These are phyloP conservation scores for Hydractinia symbiolongicarpus DNA, from an alignment of 30 jellyfish, hydroid and myxozoan species.

Conservation along the genomic window DNA sequence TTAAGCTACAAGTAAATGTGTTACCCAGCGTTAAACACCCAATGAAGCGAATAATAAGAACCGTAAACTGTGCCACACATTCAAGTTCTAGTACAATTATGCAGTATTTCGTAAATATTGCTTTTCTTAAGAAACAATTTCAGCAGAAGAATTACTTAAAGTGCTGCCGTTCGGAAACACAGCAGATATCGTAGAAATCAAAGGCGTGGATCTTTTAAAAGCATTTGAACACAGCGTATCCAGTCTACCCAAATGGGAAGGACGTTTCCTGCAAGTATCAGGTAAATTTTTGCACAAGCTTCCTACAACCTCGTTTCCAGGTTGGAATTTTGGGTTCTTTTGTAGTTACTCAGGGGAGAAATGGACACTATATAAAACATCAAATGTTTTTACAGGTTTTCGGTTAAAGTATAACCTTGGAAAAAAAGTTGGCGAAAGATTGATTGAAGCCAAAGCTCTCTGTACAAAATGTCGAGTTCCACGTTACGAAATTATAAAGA, in stretches of 20 bases:
- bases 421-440: constrained; percentile 35
- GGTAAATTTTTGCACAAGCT: constrained; percentile 22
- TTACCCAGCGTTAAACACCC: no score
- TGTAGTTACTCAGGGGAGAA: neutral
- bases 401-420: constrained; percentile 29
- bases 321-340: neutral
- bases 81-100: neutral
- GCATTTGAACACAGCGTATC: constrained; percentile 68
- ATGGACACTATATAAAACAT: no score
- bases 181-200: constrained; percentile 78
- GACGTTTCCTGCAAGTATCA: constrained; percentile 74
- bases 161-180: constrained; percentile 87
- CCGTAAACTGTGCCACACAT: no score
- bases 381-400: constrained; percentile 25
- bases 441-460: constrained; percentile 31
- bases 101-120: neutral
- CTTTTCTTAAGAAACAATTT: neutral
- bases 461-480: constrained; percentile 63
- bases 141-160: constrained; percentile 9
- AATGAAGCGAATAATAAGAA: no score
- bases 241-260: constrained; percentile 23
- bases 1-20: no score
- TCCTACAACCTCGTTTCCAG: neutral
- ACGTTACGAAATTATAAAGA: constrained; percentile 21
- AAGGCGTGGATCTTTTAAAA: constrained; percentile 51